phyloP scores from a whole-genome alignment of 2,797 vertebrate species.

The Gymnothorax reevesii region DNA sequence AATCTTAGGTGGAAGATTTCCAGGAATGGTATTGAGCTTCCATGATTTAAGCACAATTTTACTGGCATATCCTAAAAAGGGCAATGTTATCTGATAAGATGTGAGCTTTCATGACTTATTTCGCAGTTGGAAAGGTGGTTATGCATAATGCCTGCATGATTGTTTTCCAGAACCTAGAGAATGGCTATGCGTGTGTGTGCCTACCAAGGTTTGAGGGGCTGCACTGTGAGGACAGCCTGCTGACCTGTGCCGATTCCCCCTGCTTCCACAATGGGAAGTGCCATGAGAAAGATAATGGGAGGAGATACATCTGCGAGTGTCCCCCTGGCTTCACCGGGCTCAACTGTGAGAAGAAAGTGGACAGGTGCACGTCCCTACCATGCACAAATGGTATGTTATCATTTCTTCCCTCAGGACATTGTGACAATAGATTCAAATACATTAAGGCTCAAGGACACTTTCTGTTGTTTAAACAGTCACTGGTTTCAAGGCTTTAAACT shows the following conservation, averaged over 20 bases:
- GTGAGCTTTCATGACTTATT: constrained; percentile 35
- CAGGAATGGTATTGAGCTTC: no score
- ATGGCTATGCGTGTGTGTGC: constrained; percentile 84
- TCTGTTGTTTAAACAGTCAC: constrained; percentile 60
- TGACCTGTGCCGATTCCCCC: constrained; percentile 87
- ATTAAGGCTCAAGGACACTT: constrained; percentile 66
- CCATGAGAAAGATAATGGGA: constrained; percentile 79
- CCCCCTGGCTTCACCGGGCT: constrained; percentile 89
- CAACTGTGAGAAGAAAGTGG: constrained; percentile 97
- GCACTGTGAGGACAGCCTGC: constrained; percentile 84
- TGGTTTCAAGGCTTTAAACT: constrained; percentile 40
- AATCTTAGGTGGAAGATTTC: no score
- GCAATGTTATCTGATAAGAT: neutral
- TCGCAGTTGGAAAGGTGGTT: constrained; percentile 25
- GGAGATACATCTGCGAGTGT: constrained; percentile 86
- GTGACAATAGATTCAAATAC: constrained; percentile 68
- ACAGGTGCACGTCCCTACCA: constrained; percentile 89
- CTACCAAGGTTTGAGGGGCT: constrained; percentile 86
- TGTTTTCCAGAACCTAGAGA: constrained; percentile 81
- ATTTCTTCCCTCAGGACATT: constrained; percentile 50
- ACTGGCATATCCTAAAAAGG: constrained; percentile 12
- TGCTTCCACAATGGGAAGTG: constrained; percentile 95
- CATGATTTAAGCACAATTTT: neutral
- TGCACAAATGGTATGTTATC: constrained; percentile 85
- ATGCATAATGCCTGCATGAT: constrained; percentile 47